Base-by-base conservation (phyloP, 2,797 vertebrate genomes). In the Chromobotia macracanthus region DNA sequence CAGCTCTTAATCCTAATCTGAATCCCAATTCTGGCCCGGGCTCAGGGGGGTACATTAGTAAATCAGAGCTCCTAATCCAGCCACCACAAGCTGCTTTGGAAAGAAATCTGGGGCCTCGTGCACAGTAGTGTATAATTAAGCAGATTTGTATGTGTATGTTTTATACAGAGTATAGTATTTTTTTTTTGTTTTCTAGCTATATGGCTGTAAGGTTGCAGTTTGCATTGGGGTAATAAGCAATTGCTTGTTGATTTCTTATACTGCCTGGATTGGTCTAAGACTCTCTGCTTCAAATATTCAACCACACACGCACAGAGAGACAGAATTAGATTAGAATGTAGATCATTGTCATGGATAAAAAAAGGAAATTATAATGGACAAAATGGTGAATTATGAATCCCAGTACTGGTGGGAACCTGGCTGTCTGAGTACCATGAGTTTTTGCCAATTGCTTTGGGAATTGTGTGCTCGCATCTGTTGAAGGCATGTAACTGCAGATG, bases 41-140 rank as follows among this genome's bases (percentile, higher is more conserved):
- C 18, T 78, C 60, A 78, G 70, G 18, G 70, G 68, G 80, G 38
- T 38, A 67, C 74, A 75, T 84, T 80, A 74, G 58, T 80, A 82
- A 80, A 75, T 80, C 77, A 77, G 35, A 73, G 50, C 68, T 83
- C 58, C 79, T 83, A 79, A 83, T 83, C 79, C 76, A 15, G 23
- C 73, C 9, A 18, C 25, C 76, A 38, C 81, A 77, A 80, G 69
- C 83, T 16, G 80, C 68, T 82, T 82, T 84, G 50, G 21, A 50
- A 77, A 80, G 50, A 77, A 79, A 79, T 72, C 76, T 23, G 63
- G 28, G 38, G 19, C 72, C 70, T 79, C 21, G 23, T 68, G 16
- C 55, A 79, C 25, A 78, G 66, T 55, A 51, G 25, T 46, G 23
- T 71, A 65, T 68, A 79, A 72, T 76, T 79, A 64, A 76, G 48